Conservation (phyloP, 2,797 vertebrate genomes). For the Diceros bicornis region DNA sequence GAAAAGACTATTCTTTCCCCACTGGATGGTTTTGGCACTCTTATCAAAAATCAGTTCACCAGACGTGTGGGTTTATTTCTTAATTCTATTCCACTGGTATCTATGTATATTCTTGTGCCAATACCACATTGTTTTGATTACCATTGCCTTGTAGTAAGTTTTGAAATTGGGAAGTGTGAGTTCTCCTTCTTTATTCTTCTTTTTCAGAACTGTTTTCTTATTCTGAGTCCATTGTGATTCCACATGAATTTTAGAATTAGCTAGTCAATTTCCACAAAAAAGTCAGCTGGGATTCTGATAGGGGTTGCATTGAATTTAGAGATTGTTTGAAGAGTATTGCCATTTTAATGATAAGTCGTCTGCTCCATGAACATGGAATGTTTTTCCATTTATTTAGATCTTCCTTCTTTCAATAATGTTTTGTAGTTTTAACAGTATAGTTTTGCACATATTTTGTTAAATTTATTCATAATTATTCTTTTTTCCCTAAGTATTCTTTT, state of each 20-base stretch:
- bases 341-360: background rate
- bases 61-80: background rate
- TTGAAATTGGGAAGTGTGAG: background rate
- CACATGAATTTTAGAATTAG: slow-evolving; percentile 24
- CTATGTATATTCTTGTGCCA: background rate
- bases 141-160: background rate
- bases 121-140: background rate
- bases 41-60: background rate
- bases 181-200: background rate
- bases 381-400: background rate
- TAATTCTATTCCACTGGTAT: background rate
- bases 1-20: background rate
- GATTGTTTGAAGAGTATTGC: background rate
- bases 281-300: background rate
- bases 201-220: slow-evolving; percentile 17
- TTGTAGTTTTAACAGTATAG: background rate
- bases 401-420: slow-evolving; percentile 7
- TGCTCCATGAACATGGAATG: background rate
- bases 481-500: background rate
- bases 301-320: background rate
- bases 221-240: background rate
- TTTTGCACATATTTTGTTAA: slow-evolving; percentile 23
- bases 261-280: slow-evolving; percentile 17
- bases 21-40: background rate
- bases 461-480: slow-evolving; percentile 2